Evolutionary conservation across 2,888 invertebrate species (phyloP).

Genomic region (Euplexia lucipara): DNA sequence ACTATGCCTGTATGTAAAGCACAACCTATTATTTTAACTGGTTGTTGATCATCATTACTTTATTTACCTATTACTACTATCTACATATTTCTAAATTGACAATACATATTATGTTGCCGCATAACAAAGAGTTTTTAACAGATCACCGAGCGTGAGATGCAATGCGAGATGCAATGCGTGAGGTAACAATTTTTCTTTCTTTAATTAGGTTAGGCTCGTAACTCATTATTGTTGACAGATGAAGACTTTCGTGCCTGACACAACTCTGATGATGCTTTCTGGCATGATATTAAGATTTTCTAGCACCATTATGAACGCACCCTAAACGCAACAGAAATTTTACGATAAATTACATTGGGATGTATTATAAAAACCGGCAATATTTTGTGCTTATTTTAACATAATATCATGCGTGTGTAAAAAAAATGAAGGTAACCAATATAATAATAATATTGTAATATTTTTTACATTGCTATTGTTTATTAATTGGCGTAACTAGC

Average conservation of each 20-base stretch:
- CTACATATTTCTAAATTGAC: background rate
- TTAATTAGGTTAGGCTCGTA: constrained; percentile 32
- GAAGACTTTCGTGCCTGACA: background rate
- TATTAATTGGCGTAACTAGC: constrained; percentile 23
- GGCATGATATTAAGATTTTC: background rate
- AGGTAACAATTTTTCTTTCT: constrained; percentile 20
- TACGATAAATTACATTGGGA: constrained; percentile 4
- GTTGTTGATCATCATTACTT: background rate
- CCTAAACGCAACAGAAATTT: background rate
- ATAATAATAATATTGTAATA: background rate
- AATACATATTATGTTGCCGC: constrained; percentile 29
- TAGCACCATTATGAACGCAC: constrained; percentile 6
- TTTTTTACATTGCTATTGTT: constrained; percentile 4
- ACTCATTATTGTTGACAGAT: constrained; percentile 47
- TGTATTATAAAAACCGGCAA: background rate
- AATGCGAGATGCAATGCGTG: too few relatives aligned
- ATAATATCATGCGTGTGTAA: background rate
- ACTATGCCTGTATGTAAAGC: constrained; percentile 36
- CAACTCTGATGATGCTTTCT: background rate
- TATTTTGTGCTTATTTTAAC: constrained; percentile 24
- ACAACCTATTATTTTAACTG: background rate
- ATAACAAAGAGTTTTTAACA: constrained; percentile 49
- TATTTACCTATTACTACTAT: background rate
- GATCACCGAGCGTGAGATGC: constrained; percentile 17
- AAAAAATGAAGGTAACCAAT: constrained; percentile 9